Evolutionary conservation across 1,140 invertebrate species (phyloP), one percentile per base, ranked within the genome.

Genomic region (Liolophura sinensis): DNA sequence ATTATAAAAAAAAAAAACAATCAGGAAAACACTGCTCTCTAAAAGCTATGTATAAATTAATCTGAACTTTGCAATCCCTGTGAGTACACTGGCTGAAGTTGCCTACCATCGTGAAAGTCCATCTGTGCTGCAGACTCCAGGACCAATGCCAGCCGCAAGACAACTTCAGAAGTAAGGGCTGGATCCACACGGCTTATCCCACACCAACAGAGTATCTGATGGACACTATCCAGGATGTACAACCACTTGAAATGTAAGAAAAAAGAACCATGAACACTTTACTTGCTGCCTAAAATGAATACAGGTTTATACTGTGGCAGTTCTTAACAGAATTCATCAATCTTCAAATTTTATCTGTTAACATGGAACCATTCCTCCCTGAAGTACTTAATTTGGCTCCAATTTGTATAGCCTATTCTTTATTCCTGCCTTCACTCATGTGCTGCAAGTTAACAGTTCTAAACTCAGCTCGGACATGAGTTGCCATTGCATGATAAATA

Each of bases 111-210:
- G 66, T 67, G 31, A n/a, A 18, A 24, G 50, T 81, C 77, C 18
- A 80, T 70, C 25, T 76, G 67, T 18, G 84, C 80, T 66, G 74
- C 78, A 63, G 77, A 78, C 62, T 85, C 84, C 59, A 81, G 75
- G 15, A 84, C 79, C 20, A 84, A 72, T 12, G 81, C 82, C n/a
- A 85, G 73, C 25, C 84, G 68, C 0, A 85, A 69, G 0, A 79
- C 79, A 6, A 84, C 81, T 62, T 85, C 82, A 9, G 79, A 81
- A 16, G 77, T 79, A 0, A 84, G 71, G 12, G 75, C 73, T 11
- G 83, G 79, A 65, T 84, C 83, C 16, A 84, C 77, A 62, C 68
- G 76, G 63, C 75, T 78, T 25, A 85, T 74, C 51, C 78, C 78
- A 74, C 79, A 81, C 79, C 81, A 84, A 46, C 75, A 74, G 55